These are phyloP conservation scores for Platycercus adscitus DNA, from an alignment of 2,113 vertebrate genomes.

Conservation along the genomic window DNA sequence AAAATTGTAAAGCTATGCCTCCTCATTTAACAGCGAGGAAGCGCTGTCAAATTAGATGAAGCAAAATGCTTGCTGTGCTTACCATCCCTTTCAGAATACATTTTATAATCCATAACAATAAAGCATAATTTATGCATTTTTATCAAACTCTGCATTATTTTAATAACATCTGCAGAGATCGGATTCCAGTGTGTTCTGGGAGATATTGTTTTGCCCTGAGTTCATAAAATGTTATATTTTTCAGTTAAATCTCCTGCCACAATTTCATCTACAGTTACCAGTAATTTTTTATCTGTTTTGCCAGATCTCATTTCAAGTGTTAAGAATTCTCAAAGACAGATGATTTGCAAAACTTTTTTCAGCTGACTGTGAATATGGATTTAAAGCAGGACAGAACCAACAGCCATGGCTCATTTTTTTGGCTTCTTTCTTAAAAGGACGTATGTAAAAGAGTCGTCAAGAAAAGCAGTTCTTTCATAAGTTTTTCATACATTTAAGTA, in stretches of 20 bases:
- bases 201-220: conserved; percentile 59
- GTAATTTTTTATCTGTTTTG: conserved; percentile 47
- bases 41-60: conserved; percentile 3
- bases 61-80: conserved; percentile 48
- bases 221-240: conserved; percentile 51
- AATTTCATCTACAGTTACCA: conserved; percentile 34
- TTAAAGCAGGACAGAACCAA: background rate
- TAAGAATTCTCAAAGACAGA: background rate
- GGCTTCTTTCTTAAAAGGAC: background rate
- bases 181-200: conserved; percentile 42
- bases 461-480: background rate
- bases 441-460: background rate
- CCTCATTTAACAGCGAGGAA: conserved; percentile 29
- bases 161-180: conserved; percentile 51
- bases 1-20: background rate
- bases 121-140: conserved; percentile 70
- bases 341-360: conserved; percentile 21
- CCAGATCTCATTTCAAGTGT: background rate
- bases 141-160: conserved; percentile 61
- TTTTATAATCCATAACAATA: conserved; percentile 57
- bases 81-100: conserved; percentile 41
- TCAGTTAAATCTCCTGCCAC: conserved; percentile 41
- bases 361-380: background rate
- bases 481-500: background rate
- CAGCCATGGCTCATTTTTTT: background rate